These are phyloP conservation scores for Coenobita brevimanus DNA, from an alignment of 1,140 invertebrate genomes.

Conservation along the genomic window DNA sequence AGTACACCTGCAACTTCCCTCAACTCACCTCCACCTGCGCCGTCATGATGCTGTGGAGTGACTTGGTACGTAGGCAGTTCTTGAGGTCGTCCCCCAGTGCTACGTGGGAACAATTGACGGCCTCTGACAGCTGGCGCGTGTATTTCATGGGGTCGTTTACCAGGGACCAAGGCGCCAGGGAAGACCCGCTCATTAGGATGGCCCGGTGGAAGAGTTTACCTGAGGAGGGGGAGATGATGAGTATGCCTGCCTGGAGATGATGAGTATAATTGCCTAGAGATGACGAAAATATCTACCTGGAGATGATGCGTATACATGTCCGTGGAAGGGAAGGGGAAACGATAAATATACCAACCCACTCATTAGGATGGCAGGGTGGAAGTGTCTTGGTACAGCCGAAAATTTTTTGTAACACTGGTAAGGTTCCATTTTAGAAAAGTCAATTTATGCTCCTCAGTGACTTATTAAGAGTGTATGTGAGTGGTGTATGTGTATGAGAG, in stretches of 20 bases:
- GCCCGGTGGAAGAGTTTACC: constrained; percentile 88
- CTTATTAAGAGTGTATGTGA: too few species aligned
- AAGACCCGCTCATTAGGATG: constrained; percentile 95
- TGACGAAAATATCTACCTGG: too few species aligned
- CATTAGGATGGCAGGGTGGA: too few species aligned
- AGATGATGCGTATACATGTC: too few species aligned
- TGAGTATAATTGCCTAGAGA: too few species aligned
- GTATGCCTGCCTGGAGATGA: not conserved
- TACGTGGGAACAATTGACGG: constrained; percentile 90
- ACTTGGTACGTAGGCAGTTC: constrained; percentile 87
- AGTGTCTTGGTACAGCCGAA: too few species aligned
- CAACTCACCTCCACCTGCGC: constrained; percentile 70
- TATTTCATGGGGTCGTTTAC: constrained; percentile 90
- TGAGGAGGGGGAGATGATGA: not conserved
- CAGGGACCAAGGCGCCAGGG: constrained; percentile 93
- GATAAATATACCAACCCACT: too few species aligned
- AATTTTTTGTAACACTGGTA: too few species aligned
- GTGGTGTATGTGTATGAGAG: too few species aligned
- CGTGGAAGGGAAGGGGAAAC: too few species aligned
- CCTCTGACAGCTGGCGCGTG: constrained; percentile 87
- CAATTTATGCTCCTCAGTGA: too few species aligned
- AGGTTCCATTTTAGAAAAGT: too few species aligned
- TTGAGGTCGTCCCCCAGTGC: constrained; percentile 81
- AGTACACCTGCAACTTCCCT: not conserved
- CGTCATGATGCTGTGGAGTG: constrained; percentile 79